Percentiles rank a stretch among this genome's conserved stretches.
Evolutionary conservation across 2,888 invertebrate species (phyloP).

Genomic region (Physocephala rufipes): DNA sequence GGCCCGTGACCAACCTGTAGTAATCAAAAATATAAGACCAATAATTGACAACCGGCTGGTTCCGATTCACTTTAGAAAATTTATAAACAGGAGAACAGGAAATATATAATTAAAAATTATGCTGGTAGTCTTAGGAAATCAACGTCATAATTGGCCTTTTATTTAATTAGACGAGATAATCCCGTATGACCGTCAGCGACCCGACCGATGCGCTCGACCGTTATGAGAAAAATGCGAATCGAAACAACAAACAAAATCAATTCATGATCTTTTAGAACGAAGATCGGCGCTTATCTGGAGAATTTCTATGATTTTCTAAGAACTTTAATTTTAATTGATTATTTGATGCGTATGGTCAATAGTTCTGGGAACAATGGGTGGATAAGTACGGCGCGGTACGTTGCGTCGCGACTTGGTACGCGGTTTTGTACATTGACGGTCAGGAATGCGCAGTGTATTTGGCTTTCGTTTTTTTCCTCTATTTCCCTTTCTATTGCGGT

Average conservation of each 20-base stretch:
- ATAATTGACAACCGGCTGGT: conserved; percentile 42
- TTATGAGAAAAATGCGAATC: not conserved
- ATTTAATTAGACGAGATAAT: too few relatives aligned
- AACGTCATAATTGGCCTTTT: too few relatives aligned
- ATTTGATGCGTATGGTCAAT: not conserved
- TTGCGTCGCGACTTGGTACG: too few relatives aligned
- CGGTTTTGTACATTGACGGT: not conserved
- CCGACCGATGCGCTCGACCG: not conserved
- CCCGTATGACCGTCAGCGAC: conserved; percentile 3
- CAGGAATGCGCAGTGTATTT: not conserved
- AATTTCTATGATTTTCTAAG: not conserved
- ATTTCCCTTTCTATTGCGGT: not conserved
- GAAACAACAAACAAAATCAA: not conserved
- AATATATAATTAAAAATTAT: too few relatives aligned
- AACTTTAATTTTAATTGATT: not conserved
- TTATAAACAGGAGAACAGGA: too few relatives aligned
- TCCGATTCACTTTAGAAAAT: too few relatives aligned
- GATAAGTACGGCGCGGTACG: too few relatives aligned
- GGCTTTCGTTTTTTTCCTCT: not conserved
- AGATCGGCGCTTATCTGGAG: too few relatives aligned
- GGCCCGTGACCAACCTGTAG: too few relatives aligned
- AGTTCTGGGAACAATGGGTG: not conserved
- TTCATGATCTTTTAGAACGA: too few relatives aligned
- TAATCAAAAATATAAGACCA: too few relatives aligned
- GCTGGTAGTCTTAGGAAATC: too few relatives aligned